Evolutionary conservation across 2,888 invertebrate genomes (phyloP).

Genomic region (Helicoverpa assulta): DNA sequence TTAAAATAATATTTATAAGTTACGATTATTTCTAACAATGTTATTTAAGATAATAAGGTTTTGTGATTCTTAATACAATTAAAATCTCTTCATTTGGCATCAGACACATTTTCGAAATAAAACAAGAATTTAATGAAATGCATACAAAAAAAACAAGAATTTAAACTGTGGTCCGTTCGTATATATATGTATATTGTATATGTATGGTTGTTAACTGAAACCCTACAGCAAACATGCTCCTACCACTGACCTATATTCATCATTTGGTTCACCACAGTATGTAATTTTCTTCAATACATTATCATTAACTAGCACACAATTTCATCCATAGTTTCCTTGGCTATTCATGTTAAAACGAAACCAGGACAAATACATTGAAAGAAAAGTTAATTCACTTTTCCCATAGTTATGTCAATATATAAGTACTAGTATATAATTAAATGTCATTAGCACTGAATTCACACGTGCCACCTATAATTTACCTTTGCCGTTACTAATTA

Average conservation of each 20-base stretch:
- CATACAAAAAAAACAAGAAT: no score
- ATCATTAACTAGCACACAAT: not conserved
- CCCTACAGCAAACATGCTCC: not conserved
- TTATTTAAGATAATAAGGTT: no score
- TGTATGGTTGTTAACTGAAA: not conserved
- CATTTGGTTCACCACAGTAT: not conserved
- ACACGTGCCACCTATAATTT: conserved; percentile 33
- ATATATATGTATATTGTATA: not conserved
- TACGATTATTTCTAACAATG: no score
- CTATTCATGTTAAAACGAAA: not conserved
- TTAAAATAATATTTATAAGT: no score
- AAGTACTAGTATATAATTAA: not conserved
- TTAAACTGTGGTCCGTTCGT: not conserved
- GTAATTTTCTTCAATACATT: not conserved
- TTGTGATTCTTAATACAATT: no score
- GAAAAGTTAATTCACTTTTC: not conserved
- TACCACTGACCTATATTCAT: not conserved
- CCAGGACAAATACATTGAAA: not conserved
- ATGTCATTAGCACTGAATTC: conserved; percentile 25
- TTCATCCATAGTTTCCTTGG: not conserved
- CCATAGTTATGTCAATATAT: not conserved
- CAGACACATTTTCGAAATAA: not conserved
- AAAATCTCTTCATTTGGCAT: no score
- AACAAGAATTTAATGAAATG: not conserved
- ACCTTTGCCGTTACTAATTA: conserved; percentile 38